phyloP scores from a whole-genome alignment of 2,113 vertebrate genomes.

The Pygathrix nemaeus region DNA sequence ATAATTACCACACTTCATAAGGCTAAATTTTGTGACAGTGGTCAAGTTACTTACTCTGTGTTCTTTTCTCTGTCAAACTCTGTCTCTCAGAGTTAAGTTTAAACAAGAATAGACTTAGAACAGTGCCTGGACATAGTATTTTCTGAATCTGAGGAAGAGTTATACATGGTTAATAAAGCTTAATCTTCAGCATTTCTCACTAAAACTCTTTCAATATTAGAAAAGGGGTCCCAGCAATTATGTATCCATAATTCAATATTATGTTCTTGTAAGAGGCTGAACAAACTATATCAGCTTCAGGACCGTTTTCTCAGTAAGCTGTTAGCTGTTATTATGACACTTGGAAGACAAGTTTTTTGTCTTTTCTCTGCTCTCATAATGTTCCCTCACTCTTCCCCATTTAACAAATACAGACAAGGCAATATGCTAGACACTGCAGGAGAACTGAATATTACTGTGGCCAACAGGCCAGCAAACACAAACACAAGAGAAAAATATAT shows the following conservation, averaged over 20 bases:
- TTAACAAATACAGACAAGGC: conserved; percentile 3
- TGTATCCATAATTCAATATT: not conserved
- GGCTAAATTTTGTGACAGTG: not conserved
- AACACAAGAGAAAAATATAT: conserved; percentile 30
- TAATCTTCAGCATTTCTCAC: not conserved
- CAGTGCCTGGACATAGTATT: not conserved
- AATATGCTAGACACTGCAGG: not conserved
- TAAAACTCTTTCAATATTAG: not conserved
- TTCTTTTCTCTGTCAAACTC: conserved; percentile 29
- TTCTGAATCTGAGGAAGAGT: conserved; percentile 29
- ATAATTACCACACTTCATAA: not conserved
- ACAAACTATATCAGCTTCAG: not conserved
- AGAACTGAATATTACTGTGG: conserved; percentile 11
- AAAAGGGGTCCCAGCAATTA: not conserved
- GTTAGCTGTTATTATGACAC: conserved; percentile 4
- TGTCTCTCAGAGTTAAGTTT: conserved; percentile 37
- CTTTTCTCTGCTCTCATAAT: not conserved
- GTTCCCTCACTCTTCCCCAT: not conserved
- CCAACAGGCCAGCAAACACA: not conserved
- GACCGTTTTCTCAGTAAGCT: not conserved
- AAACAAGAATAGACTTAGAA: conserved; percentile 55
- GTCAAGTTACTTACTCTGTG: conserved; percentile 13
- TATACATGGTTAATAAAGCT: conserved; percentile 32
- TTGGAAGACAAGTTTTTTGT: not conserved
- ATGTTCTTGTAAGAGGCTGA: not conserved